Base-by-base conservation (phyloP, 1,140 invertebrate species). In the Wiebesia pumilae region DNA sequence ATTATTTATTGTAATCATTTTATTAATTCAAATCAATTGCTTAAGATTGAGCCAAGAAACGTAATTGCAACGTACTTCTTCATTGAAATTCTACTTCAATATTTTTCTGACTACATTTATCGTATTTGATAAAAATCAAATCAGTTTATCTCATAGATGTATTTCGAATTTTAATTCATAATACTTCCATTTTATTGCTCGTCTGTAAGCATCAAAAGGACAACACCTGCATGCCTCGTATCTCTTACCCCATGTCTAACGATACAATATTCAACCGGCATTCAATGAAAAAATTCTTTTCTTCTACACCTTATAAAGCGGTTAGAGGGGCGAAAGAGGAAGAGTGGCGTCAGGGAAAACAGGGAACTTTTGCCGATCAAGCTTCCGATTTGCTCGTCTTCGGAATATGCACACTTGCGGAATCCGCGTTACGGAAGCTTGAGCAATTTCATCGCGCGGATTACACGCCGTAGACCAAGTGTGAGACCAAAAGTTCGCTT, bases 351-450 rank as follows among this genome's bases (percentile, higher is more conserved):
- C 3, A 35, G 33, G 24, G 27, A 30, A 35, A 30, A 51, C 35
- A 79, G 51, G 2, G 16, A 77, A 47, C 10, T 4, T 24, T 71
- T 71, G 33, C 35, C 12, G 73, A 47, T 9, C 12, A 40, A 47
- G 21, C 24, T 79, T 79, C 30, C 47, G 47, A 51, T 43, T 47
- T 27, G 24, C 43, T 77, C 40, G 38, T 19, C 51, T 33, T 38
- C 77, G 30, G 40, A 33, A 24, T 83, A 58, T 75, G 67, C 67
- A 35, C 69, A 83, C 81, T 83, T 83, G 69, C 69, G 58, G 33
- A 83, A 75, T 58, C 35, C n/a, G 47, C 30, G 30, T 73, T 9
- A 19, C 21, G 33, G 33, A 40, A 83, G 47, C 47, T 75, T 38
- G 81, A 2, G 30, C 67, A 75, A 75, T 83, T 83, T 58, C 69